These are phyloP conservation scores for Sinohyriopsis cumingii DNA, from an alignment of 2,888 invertebrate genomes.

Conservation along the genomic window DNA sequence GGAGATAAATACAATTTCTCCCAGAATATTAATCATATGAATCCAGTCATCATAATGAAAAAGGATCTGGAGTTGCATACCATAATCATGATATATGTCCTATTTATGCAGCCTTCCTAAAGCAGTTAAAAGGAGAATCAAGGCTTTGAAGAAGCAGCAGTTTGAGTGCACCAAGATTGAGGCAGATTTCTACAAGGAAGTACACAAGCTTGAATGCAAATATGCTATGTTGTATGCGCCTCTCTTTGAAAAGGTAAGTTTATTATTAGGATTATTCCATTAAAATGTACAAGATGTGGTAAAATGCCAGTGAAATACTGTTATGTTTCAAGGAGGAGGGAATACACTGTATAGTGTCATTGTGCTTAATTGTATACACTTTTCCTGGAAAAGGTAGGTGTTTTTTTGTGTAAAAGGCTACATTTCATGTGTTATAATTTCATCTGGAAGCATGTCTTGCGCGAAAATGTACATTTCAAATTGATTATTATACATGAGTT, in stretches of 20 bases:
- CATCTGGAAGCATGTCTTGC: too few species aligned
- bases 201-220: constrained; percentile 93
- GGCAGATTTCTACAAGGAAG: constrained; percentile 93
- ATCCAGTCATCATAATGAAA: too few species aligned
- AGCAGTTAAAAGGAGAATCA: constrained; percentile 85
- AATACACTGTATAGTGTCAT: too few species aligned
- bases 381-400: too few species aligned
- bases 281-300: neutral
- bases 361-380: too few species aligned
- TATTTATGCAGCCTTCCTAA: constrained; percentile 77
- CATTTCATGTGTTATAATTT: too few species aligned
- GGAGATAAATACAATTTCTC: neutral
- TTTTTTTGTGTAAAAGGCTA: too few species aligned
- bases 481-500: too few species aligned
- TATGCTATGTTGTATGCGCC: constrained; percentile 87
- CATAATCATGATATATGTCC: neutral
- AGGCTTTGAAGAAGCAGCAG: constrained; percentile 90
- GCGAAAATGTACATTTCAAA: too few species aligned
- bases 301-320: neutral
- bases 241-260: constrained; percentile 83
- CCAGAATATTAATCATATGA: too few species aligned
- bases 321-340: neutral
- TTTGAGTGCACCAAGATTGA: constrained; percentile 88
- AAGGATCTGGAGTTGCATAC: too few species aligned
- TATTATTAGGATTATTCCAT: neutral